Conservation (phyloP, 2,888 invertebrate genomes). For the Hofmannophila pseudospretella region DNA sequence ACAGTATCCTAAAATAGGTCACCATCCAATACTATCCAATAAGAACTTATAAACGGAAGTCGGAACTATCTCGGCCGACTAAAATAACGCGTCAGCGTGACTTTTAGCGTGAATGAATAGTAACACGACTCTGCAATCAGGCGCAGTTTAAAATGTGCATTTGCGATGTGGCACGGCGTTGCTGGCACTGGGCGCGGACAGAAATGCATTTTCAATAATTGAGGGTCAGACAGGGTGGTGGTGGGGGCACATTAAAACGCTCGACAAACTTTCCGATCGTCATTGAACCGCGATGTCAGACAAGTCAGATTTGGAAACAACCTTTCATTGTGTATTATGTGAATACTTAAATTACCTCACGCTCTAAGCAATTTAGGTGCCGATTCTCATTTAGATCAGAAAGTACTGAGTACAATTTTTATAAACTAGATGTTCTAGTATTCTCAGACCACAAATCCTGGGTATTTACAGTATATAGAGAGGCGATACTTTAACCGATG, state of each 20-base stretch:
- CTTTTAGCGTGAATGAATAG: constrained; percentile 64
- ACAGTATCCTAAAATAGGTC: too few species aligned
- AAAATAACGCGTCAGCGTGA: constrained; percentile 62
- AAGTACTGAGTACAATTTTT: too few species aligned
- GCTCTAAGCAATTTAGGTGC: too few species aligned
- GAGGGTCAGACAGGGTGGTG: constrained; percentile 74
- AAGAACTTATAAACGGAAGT: neutral
- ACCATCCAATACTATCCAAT: too few species aligned
- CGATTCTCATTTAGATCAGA: too few species aligned
- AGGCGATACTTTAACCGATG: too few species aligned
- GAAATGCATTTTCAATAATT: constrained; percentile 77
- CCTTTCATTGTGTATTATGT: neutral
- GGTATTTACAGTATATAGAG: too few species aligned
- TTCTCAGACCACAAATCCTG: too few species aligned
- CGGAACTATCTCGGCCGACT: constrained; percentile 12
- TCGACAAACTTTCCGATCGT: constrained; percentile 59
- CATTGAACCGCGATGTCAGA: constrained; percentile 31
- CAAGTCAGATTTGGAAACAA: constrained; percentile 8
- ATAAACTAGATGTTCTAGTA: too few species aligned
- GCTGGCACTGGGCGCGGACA: constrained; percentile 60
- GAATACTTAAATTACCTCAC: neutral
- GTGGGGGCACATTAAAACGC: constrained; percentile 67
- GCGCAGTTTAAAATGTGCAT: constrained; percentile 77
- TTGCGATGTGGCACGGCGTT: constrained; percentile 57
- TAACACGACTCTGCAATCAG: constrained; percentile 74